Evolutionary conservation across 2,888 invertebrate species (phyloP).

Genomic region (Gonocerus acuteangulatus): DNA sequence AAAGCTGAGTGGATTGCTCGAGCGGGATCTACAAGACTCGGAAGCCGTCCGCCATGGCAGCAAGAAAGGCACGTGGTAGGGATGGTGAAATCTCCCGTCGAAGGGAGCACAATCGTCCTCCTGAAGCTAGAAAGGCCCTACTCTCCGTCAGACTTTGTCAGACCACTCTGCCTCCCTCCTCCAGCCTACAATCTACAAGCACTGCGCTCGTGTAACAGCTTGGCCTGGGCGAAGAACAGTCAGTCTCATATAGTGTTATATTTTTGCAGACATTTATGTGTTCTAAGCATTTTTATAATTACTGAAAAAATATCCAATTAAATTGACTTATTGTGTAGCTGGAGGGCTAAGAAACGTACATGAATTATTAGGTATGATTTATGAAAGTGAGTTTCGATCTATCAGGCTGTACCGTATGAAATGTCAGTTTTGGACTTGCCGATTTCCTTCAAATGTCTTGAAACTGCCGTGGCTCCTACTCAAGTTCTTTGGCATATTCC

Average conservation of each 20-base stretch:
- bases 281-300: neutral
- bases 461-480: no score
- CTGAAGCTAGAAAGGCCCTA: conserved; percentile 70
- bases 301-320: no score
- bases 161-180: conserved; percentile 72
- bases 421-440: no score
- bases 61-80: conserved; percentile 74
- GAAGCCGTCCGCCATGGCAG: conserved; percentile 78
- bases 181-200: conserved; percentile 45
- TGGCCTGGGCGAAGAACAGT: conserved; percentile 79
- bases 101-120: conserved; percentile 76
- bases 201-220: conserved; percentile 62
- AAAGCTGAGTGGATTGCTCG: conserved; percentile 80
- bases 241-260: conserved; percentile 37
- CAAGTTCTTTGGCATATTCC: no score
- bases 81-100: conserved; percentile 81
- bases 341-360: no score
- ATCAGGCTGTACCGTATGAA: no score
- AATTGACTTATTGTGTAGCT: no score
- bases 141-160: conserved; percentile 69
- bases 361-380: no score
- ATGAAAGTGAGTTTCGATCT: no score
- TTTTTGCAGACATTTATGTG: neutral
- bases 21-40: conserved; percentile 66
- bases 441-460: no score